Percentiles rank a stretch among this genome's conserved stretches.
Evolutionary conservation across 2,888 invertebrate species (phyloP).

Genomic region (Sminthurides aquaticus): DNA sequence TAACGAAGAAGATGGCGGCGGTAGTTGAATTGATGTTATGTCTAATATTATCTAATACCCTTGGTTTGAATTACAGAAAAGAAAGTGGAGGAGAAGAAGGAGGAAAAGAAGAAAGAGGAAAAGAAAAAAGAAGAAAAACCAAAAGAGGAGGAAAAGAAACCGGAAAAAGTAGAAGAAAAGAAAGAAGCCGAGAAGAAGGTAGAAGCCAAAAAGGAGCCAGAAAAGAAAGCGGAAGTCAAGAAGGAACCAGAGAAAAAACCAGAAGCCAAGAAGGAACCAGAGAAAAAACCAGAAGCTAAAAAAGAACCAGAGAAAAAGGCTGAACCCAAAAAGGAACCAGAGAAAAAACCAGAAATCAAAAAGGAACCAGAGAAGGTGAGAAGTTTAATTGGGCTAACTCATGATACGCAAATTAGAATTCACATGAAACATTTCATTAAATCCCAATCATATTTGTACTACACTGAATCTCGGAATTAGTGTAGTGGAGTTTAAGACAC

Average conservation of each 20-base stretch:
- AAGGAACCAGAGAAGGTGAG: slow-evolving; percentile 18
- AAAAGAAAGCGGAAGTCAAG: slow-evolving; percentile 20
- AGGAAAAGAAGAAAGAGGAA: slow-evolving; percentile 36
- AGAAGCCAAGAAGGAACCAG: slow-evolving; percentile 42
- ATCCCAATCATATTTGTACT: too few species aligned
- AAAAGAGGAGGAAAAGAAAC: slow-evolving; percentile 36
- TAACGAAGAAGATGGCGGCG: too few species aligned
- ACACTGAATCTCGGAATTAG: too few species aligned
- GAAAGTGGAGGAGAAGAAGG: slow-evolving; percentile 33
- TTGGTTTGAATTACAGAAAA: too few species aligned
- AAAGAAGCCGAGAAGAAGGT: slow-evolving; percentile 34
- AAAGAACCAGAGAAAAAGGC: slow-evolving; percentile 48
- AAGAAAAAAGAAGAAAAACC: slow-evolving; percentile 27
- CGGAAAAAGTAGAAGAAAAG: slow-evolving; percentile 24
- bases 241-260: slow-evolving; percentile 46
- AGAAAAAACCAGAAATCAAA: slow-evolving; percentile 22
- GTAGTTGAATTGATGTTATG: too few species aligned
- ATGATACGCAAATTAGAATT: too few species aligned
- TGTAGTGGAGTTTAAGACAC: too few species aligned
- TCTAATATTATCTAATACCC: too few species aligned
- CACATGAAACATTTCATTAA: too few species aligned
- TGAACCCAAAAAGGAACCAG: slow-evolving; percentile 47
- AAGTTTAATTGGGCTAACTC: too few species aligned
- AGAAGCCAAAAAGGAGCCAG: slow-evolving; percentile 50
- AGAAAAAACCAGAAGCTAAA: slow-evolving; percentile 49